Conservation (phyloP, 1,140 invertebrate species). For the Drosophila melanica region DNA sequence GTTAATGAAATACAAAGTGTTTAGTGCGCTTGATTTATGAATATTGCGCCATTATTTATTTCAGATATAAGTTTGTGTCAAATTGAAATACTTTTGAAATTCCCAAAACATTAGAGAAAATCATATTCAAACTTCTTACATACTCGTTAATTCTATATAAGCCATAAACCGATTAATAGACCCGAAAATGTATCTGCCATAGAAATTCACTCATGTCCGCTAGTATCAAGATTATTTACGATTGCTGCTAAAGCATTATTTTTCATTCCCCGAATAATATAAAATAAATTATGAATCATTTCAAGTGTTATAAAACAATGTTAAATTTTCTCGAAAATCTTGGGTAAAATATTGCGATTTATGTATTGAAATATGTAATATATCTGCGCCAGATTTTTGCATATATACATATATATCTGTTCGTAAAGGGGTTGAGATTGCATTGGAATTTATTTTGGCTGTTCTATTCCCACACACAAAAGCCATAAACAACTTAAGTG, state of each 20-base stretch:
- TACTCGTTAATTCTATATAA: no score
- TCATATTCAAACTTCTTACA: no score
- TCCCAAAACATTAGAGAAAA: slow-evolving; percentile 2
- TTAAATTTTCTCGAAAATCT: slow-evolving; percentile 15
- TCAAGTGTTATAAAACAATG: slow-evolving; percentile 13
- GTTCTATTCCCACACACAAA: slow-evolving; percentile 42
- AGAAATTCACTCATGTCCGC: no score
- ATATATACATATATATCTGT: slow-evolving; percentile 32
- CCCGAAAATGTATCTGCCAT: no score
- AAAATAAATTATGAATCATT: slow-evolving; percentile 25
- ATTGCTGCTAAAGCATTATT: no score
- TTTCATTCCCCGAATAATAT: background rate
- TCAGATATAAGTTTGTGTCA: slow-evolving; percentile 52
- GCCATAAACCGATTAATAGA: no score
- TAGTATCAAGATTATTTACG: no score
- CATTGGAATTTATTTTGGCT: slow-evolving; percentile 57
- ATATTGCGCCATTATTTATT: slow-evolving; percentile 38
- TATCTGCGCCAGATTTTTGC: background rate
- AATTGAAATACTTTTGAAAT: slow-evolving; percentile 44
- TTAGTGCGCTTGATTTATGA: slow-evolving; percentile 63
- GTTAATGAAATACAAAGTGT: slow-evolving; percentile 56
- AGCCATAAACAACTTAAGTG: slow-evolving; percentile 78
- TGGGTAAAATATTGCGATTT: slow-evolving; percentile 32
- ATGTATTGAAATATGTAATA: background rate
- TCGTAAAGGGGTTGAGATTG: slow-evolving; percentile 27